These are phyloP conservation scores for Ecdyonurus torrentis DNA, from an alignment of 2,888 invertebrate species.

Conservation along the genomic window DNA sequence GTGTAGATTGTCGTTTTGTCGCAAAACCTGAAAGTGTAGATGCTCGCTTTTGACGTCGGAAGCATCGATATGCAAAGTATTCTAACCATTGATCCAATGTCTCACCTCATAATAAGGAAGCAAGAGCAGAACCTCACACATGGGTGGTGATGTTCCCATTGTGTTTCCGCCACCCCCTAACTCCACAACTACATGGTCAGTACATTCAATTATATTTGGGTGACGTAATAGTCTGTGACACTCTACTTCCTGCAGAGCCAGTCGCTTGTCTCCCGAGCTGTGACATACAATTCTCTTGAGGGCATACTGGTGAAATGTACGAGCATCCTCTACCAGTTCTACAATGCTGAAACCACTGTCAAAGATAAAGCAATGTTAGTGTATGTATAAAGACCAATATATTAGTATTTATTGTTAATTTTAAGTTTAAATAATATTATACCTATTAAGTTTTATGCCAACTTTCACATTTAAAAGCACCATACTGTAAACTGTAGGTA, in stretches of 20 bases:
- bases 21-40: too few species aligned
- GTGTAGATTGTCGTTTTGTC: too few species aligned
- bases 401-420: neutral
- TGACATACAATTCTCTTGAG: constrained; percentile 69
- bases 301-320: constrained; percentile 49
- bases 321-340: constrained; percentile 50
- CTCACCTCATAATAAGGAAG: constrained; percentile 53
- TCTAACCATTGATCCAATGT: too few species aligned
- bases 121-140: constrained; percentile 53
- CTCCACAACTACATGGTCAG: constrained; percentile 35
- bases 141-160: constrained; percentile 30
- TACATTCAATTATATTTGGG: constrained; percentile 52
- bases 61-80: too few species aligned
- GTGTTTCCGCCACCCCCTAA: constrained; percentile 29
- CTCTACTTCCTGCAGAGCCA: constrained; percentile 54
- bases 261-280: constrained; percentile 53
- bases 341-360: constrained; percentile 66
- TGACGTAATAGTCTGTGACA: constrained; percentile 52
- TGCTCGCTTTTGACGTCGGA: too few species aligned
- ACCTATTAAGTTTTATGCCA: too few species aligned
- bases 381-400: neutral
- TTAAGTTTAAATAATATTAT: neutral
- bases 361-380: too few species aligned
- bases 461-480: too few species aligned
- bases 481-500: too few species aligned